Conservation (phyloP, 2,113 vertebrate genomes). For the Circaetus cinerascens region DNA sequence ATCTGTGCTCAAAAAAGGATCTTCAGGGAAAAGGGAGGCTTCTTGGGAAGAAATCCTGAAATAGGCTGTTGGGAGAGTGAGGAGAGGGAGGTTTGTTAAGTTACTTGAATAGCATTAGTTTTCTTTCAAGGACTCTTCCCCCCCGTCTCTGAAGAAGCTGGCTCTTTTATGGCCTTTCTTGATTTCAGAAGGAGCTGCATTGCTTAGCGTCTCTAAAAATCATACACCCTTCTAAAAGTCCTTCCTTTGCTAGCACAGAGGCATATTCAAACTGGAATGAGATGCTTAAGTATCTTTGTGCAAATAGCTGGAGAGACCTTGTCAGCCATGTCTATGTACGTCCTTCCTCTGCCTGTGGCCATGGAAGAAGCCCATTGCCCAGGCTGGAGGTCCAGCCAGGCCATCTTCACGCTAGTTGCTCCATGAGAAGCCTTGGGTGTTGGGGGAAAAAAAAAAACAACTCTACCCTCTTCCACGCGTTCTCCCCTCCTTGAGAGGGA, state of each 20-base stretch:
- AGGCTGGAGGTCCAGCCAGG: background rate
- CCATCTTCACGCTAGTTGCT: background rate
- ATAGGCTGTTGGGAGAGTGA: background rate
- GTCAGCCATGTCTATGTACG: background rate
- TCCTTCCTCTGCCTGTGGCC: background rate
- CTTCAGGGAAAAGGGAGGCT: background rate
- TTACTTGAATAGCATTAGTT: background rate
- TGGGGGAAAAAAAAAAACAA: background rate
- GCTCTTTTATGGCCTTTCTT: background rate
- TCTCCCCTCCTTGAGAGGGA: background rate
- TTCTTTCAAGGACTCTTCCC: background rate
- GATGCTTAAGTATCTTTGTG: background rate
- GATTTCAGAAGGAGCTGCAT: background rate
- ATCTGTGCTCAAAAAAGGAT: background rate
- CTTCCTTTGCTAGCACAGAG: background rate
- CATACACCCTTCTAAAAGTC: background rate
- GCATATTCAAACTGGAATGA: background rate
- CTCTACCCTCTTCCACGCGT: background rate
- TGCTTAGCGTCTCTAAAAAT: background rate
- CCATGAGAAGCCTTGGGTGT: background rate
- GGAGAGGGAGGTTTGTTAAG: background rate
- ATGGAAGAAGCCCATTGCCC: background rate
- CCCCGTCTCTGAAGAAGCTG: accelerated
- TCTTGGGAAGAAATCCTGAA: background rate
- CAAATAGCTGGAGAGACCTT: background rate